Evolutionary conservation across 1,140 invertebrate species (phyloP).

Genomic region (Glomeris maerens): DNA sequence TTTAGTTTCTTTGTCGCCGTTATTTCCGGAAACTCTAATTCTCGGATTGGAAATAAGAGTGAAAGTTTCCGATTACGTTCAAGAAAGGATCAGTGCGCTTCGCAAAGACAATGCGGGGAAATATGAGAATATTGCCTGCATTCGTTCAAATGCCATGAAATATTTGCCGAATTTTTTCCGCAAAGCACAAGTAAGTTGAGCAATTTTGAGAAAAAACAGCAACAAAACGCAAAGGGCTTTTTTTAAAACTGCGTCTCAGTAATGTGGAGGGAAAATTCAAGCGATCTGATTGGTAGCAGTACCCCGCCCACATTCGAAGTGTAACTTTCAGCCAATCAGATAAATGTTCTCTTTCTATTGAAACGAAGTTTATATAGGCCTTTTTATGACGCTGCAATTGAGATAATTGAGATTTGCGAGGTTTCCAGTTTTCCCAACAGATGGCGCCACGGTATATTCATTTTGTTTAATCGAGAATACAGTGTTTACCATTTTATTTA

Average conservation of each 20-base stretch:
- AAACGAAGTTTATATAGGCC: no score
- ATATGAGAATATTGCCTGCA: conserved; percentile 89
- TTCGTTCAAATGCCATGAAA: conserved; percentile 98
- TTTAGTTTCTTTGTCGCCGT: conserved; percentile 66
- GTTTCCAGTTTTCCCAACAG: no score
- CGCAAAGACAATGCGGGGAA: conserved; percentile 54
- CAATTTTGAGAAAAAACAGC: conserved; percentile 17
- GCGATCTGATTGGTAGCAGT: no score
- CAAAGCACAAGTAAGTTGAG: conserved; percentile 64
- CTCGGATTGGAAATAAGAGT: conserved; percentile 96
- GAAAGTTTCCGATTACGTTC: conserved; percentile 96
- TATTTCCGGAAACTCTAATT: conserved; percentile 81
- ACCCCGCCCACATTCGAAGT: no score
- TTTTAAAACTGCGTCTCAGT: neutral
- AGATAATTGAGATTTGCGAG: no score
- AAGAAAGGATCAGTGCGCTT: conserved; percentile 81
- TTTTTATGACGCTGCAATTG: no score
- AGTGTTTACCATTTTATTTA: no score
- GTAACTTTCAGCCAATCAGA: no score
- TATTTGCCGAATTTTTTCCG: conserved; percentile 87
- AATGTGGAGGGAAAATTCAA: no score
- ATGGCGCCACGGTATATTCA: no score
- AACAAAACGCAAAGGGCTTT: neutral
- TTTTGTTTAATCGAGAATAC: no score
- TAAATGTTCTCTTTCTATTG: no score